phyloP scores from a whole-genome alignment of 2,888 invertebrate genomes.

The Epicampocera succincta region DNA sequence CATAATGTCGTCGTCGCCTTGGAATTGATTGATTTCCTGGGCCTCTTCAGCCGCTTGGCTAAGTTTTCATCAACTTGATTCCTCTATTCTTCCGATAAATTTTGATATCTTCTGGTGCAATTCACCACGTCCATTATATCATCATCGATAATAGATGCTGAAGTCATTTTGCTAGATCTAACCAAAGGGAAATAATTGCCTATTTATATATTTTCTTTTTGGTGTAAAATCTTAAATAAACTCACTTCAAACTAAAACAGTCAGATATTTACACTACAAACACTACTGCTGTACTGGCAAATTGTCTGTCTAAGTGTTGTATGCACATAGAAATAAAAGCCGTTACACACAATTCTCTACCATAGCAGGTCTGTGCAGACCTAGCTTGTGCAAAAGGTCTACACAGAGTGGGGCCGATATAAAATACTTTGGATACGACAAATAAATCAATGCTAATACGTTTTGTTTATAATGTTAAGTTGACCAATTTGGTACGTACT shows the following conservation, averaged over 20 bases:
- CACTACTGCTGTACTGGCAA: neutral
- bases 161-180: neutral
- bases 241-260: neutral
- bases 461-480: no score
- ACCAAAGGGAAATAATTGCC: neutral
- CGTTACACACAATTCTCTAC: no score
- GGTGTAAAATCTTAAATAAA: neutral
- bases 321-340: no score
- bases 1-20: slow-evolving; percentile 1
- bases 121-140: no score
- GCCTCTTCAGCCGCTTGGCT: neutral
- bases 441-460: no score
- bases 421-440: no score
- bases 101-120: neutral
- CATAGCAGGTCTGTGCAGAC: no score
- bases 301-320: neutral
- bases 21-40: no score
- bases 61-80: neutral
- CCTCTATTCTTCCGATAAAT: neutral
- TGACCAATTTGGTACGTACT: no score
- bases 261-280: neutral
- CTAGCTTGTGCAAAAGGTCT: no score
- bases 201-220: no score
- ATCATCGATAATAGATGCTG: neutral
- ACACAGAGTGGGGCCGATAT: no score